A percentile compares a stretch with the other conserved stretches of the same genome.
These are phyloP conservation scores for Tholera decimalis DNA, from an alignment of 2,888 invertebrate species.

Conservation along the genomic window DNA sequence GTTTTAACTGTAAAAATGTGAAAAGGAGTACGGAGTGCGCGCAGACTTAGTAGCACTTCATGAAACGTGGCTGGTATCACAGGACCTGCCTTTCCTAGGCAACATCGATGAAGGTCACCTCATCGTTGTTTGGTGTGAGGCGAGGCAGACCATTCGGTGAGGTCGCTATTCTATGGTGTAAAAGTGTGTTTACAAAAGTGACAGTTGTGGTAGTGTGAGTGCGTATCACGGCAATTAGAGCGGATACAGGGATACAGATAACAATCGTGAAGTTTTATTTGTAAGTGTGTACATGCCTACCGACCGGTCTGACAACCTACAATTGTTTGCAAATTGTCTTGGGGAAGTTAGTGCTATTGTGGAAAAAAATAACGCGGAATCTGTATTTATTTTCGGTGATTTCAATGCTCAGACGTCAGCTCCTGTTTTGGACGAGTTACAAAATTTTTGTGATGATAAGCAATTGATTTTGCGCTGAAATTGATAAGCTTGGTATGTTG, in stretches of 20 bases:
- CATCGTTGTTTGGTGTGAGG: neutral
- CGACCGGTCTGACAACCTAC: neutral
- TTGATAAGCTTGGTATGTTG: neutral
- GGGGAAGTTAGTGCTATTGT: neutral
- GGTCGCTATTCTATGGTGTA: neutral
- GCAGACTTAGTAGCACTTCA: constrained; percentile 2
- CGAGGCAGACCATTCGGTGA: neutral
- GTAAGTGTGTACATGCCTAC: neutral
- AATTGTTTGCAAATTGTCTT: neutral
- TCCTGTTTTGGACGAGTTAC: neutral
- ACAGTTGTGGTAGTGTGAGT: neutral
- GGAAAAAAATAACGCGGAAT: neutral
- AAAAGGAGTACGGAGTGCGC: neutral
- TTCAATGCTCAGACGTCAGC: neutral
- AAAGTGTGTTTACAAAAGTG: neutral
- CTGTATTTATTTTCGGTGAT: neutral
- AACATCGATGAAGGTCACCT: neutral
- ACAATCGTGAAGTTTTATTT: neutral
- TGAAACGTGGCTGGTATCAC: neutral
- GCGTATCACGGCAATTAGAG: neutral
- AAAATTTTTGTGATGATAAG: neutral
- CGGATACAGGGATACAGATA: neutral
- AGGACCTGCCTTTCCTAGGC: neutral
- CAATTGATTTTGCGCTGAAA: neutral
- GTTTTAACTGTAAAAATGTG: neutral